Base-by-base conservation (phyloP, 2,113 vertebrate species). In the Cepphus grylle region DNA sequence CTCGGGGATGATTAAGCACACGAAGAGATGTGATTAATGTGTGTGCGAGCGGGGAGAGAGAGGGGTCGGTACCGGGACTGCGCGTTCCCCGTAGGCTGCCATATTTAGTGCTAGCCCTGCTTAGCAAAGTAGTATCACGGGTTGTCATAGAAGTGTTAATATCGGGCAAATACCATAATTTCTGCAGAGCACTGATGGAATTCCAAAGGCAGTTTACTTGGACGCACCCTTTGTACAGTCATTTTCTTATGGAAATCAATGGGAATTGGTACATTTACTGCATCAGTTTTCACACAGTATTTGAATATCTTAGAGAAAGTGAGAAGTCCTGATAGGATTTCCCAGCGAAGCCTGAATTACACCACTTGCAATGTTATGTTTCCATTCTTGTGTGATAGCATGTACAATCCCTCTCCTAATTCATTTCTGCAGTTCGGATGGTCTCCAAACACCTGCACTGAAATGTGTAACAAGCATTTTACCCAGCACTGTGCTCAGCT, bases 1-100 rank as follows among this genome's bases (percentile, higher is more conserved):
- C 21, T 8, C 18, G 6, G 6, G 40, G 6, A 2, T 3, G 12
- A 3, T 11, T 17, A n/a, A 52, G 5, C 15, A 8, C 14, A 18
- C 5, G 29, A 11, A 38, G 32, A 15, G 22, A 65, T 14, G 40
- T 6, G 18, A 43, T 42, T 29, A 30, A 43, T 2, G 62, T 14
- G 38, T 30, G 62, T 43, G 40, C 62, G 12, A 40, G n/a, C 59
- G 22, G 22, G 26, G 27, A 15, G 45, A 32, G 17, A 3, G 9
- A 8, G 30, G 6, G 7, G 18, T 7, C 38, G 12, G 53, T 11
- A 34, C 10, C 13, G 16, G 59, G 14, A 12, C 53, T 7, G 21
- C 11, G 20, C 9, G 7, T 47, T 34, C 27, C 38, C 40, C 27
- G n/a, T 58, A 21, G 29, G 23, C 15, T 86, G 49, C 32, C 52